Percentiles rank a stretch among this genome's conserved stretches.
Evolutionary conservation across 2,888 invertebrate genomes (phyloP).

Genomic region (Seladonia tumulorum): DNA sequence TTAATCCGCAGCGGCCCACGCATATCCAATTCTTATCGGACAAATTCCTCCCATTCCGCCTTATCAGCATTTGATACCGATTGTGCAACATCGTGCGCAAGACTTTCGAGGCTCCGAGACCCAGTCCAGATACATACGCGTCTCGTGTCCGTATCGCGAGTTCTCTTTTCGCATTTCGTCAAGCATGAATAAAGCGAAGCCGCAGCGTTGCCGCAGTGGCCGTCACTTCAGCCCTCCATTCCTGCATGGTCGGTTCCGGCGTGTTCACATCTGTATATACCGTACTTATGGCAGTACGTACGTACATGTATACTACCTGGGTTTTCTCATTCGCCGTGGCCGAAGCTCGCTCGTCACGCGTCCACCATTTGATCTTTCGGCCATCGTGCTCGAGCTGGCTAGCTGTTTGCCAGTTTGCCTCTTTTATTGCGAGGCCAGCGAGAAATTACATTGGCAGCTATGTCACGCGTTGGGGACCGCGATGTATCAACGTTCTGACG

Average conservation of each 20-base stretch:
- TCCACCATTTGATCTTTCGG: slow-evolving; percentile 36
- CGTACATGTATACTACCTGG: background rate
- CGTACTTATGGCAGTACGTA: background rate
- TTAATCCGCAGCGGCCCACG: background rate
- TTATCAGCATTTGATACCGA: background rate
- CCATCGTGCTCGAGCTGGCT: background rate
- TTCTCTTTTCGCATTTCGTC: slow-evolving; percentile 60
- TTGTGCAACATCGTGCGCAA: background rate
- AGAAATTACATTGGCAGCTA: slow-evolving; percentile 52
- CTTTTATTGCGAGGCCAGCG: slow-evolving; percentile 56
- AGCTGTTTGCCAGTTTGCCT: slow-evolving; percentile 21
- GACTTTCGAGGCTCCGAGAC: background rate
- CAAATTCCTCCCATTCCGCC: background rate
- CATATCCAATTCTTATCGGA: background rate
- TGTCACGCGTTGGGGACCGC: slow-evolving; percentile 34
- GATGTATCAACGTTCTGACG: slow-evolving; percentile 7
- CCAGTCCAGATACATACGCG: background rate
- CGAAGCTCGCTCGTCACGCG: slow-evolving; percentile 40
- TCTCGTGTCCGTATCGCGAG: background rate
- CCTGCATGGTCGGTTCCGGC: slow-evolving; percentile 53
- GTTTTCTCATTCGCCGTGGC: slow-evolving; percentile 29
- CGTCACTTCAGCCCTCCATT: slow-evolving; percentile 14
- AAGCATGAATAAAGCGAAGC: slow-evolving; percentile 75
- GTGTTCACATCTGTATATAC: slow-evolving; percentile 48
- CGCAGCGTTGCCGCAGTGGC: slow-evolving; percentile 54